Conservation (phyloP, 2,113 vertebrate species). For the Oryzias curvinotus region DNA sequence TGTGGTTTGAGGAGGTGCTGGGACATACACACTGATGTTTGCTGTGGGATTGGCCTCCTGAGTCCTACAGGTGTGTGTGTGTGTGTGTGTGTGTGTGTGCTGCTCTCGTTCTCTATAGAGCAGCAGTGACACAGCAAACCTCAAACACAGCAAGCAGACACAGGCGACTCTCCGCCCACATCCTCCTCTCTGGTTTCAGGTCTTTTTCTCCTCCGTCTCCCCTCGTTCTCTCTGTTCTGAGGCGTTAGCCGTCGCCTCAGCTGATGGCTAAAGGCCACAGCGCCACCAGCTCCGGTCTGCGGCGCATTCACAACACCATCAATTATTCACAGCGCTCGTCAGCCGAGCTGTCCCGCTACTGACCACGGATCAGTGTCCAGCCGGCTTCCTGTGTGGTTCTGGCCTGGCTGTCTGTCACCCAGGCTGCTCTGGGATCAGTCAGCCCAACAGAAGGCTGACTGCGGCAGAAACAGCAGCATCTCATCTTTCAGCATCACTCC, state of each 20-base stretch:
- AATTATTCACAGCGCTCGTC: conserved; percentile 63
- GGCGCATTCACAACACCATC: conserved; percentile 70
- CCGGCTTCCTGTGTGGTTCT: conserved; percentile 22
- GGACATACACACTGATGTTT: background rate
- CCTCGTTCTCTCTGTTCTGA: background rate
- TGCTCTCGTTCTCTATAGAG: conserved; percentile 11
- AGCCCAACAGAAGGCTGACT: conserved; percentile 36
- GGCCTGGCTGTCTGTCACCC: conserved; percentile 8
- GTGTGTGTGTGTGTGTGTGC: background rate
- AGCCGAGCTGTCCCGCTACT: conserved; percentile 6
- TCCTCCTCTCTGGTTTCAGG: conserved; percentile 1
- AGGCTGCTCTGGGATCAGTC: conserved; percentile 48
- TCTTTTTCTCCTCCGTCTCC: background rate
- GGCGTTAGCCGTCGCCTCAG: background rate
- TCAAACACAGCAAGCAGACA: conserved; percentile 41
- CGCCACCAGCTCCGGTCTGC: conserved; percentile 19
- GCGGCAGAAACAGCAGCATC: conserved; percentile 59
- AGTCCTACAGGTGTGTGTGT: conserved; percentile 49
- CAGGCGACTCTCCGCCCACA: background rate
- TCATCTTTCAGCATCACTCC: conserved; percentile 56
- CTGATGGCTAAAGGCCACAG: background rate
- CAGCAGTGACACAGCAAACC: conserved; percentile 43
- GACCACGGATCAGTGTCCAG: conserved; percentile 33
- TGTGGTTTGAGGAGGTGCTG: background rate
- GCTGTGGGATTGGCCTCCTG: background rate